Evolutionary conservation across 2,888 invertebrate species (phyloP), one percentile per base, ranked within the genome.

Genomic region (Mongoloraphidia duomilia): DNA sequence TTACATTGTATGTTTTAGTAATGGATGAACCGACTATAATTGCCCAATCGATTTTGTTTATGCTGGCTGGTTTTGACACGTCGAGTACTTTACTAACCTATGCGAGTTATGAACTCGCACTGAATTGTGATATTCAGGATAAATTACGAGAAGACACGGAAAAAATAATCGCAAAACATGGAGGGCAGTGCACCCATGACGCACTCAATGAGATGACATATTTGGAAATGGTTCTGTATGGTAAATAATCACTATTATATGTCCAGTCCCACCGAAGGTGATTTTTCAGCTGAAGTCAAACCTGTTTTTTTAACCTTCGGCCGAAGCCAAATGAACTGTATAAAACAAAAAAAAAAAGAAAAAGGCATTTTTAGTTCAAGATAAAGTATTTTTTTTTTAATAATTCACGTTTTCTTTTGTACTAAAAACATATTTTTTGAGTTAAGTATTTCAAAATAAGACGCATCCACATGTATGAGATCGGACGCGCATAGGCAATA

Each of bases 41-140:
- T 52, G 76, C 76, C 1, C 77, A 80, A 59, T 70, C 73, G 9
- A 63, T 78, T 35, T 60, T 78, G 2, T 79, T 79, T 61, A 70
- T 79, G 2, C 61, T 76, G 46, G 79, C 76, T 45, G 79, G 78
- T 0, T 79, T 73, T 56, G 79, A 79, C 58, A 79, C 79, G 0
- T 75, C 77, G 0, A 74, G 77, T 46, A 75, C 75, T 0, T 59
- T 76, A n/a, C 58, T 77, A 36, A 72, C 75, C 0, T 76, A 75
- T 54, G 72, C 72, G 1, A 63, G 74, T 9, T 74, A 75, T 56
- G 71, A 72, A 11, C 56, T 80, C 40, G 74, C 76, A 0, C 47
- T 52, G 12, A 60, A 72, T 53, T 62, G 58, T 2, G 61, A 67
- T 2, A 51, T 71, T 2, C 75, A 76, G 51, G 58, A 66, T 1